phyloP scores from a whole-genome alignment of 2,888 invertebrate species.

The Cosmopolites sordidus region DNA sequence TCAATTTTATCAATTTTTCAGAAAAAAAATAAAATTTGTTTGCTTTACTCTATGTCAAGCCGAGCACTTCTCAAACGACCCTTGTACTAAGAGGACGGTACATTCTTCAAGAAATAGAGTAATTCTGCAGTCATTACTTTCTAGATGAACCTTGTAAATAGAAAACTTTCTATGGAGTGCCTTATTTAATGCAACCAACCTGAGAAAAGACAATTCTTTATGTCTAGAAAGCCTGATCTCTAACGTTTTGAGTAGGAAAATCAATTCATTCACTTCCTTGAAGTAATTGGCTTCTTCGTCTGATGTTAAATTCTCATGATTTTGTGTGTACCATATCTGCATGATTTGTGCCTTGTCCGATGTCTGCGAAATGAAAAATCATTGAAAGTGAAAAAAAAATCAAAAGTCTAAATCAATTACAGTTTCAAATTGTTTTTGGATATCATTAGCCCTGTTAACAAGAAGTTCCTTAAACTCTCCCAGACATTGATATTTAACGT shows the following conservation, averaged over 20 bases:
- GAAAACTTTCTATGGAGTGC: too few relatives aligned
- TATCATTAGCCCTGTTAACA: conserved; percentile 58
- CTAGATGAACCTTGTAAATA: too few relatives aligned
- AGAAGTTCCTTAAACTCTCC: conserved; percentile 63
- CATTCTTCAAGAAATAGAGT: too few relatives aligned
- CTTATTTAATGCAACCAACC: too few relatives aligned
- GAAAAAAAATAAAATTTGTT: too few relatives aligned
- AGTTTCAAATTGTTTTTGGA: conserved; percentile 63
- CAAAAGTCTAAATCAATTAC: too few relatives aligned
- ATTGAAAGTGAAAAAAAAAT: too few relatives aligned
- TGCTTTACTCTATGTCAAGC: too few relatives aligned
- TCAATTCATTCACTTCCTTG: conserved; percentile 50
- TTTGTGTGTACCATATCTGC: conserved; percentile 56
- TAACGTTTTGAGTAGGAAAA: conserved; percentile 53
- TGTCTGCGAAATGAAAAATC: conserved; percentile 43
- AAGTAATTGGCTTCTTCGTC: conserved; percentile 60
- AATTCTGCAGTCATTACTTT: too few relatives aligned
- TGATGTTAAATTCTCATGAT: conserved; percentile 56
- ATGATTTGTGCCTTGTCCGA: conserved; percentile 53
- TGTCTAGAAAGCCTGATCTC: conserved; percentile 61
- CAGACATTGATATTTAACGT: conserved; percentile 58
- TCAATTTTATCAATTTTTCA: too few relatives aligned
- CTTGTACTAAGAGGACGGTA: too few relatives aligned
- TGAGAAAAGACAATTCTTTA: conserved; percentile 53
- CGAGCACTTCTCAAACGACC: too few relatives aligned